phyloP scores from a whole-genome alignment of 2,113 vertebrate species.

The Dromaius novaehollandiae region DNA sequence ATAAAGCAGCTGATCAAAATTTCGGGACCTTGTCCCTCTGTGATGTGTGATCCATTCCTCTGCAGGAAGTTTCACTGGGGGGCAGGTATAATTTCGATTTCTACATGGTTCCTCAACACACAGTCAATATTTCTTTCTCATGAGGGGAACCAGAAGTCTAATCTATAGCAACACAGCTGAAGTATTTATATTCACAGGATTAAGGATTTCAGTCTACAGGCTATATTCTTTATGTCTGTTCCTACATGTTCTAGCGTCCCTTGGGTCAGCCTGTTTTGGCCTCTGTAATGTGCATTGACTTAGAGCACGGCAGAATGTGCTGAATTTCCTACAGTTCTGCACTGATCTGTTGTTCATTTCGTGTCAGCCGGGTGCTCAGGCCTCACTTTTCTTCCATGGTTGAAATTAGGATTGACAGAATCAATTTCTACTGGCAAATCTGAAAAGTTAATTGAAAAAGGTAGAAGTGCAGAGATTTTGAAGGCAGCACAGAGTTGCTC shows the following conservation, averaged over 20 bases:
- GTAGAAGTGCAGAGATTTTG: background rate
- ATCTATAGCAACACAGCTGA: background rate
- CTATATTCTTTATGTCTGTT: background rate
- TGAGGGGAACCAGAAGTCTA: background rate
- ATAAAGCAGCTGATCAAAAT: background rate
- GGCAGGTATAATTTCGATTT: background rate
- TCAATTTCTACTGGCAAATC: background rate
- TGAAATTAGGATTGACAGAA: conserved; percentile 22
- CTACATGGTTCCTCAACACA: background rate
- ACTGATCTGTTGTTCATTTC: background rate
- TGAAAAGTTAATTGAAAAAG: background rate
- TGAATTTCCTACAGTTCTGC: background rate
- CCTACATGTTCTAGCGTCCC: background rate
- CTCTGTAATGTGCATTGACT: background rate
- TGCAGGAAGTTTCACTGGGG: background rate
- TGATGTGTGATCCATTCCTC: background rate
- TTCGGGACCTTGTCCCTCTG: background rate
- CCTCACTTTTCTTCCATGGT: background rate
- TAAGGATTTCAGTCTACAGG: background rate
- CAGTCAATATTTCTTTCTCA: background rate
- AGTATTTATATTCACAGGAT: background rate
- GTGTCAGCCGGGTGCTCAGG: background rate
- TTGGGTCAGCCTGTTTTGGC: background rate
- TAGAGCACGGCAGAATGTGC: background rate
- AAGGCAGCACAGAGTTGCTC: background rate